Conservation (phyloP, 1,140 invertebrate genomes). For the Cherax quadricarinatus region DNA sequence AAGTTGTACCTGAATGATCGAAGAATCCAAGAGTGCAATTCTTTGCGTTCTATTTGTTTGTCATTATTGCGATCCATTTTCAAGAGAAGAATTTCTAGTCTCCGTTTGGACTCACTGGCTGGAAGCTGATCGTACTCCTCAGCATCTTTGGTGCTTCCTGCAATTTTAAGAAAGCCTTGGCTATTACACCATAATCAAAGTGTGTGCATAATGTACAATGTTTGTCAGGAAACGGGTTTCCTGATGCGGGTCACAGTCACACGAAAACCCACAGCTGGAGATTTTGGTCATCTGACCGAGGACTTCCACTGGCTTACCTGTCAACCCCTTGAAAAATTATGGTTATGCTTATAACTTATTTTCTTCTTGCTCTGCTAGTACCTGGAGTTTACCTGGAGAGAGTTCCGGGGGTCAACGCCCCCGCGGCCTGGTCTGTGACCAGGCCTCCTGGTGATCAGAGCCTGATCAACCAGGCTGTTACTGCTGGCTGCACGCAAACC, state of each 20-base stretch:
- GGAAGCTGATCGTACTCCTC: slow-evolving; percentile 94
- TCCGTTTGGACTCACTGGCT: slow-evolving; percentile 90
- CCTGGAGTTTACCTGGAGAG: no score
- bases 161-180: slow-evolving; percentile 72
- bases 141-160: slow-evolving; percentile 93
- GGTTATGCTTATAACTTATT: neutral
- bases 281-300: no score
- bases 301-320: no score
- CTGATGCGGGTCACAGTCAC: no score
- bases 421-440: no score
- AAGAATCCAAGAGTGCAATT: slow-evolving; percentile 94
- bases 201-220: neutral
- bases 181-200: neutral
- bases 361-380: neutral
- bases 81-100: slow-evolving; percentile 86
- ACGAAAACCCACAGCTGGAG: no score
- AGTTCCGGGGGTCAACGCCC: no score
- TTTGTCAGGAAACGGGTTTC: neutral
- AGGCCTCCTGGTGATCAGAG: no score
- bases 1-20: slow-evolving; percentile 88
- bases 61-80: slow-evolving; percentile 93
- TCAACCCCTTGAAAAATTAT: no score
- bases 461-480: no score
- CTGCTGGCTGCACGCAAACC: no score
- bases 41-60: slow-evolving; percentile 87